A percentile compares a stretch with the other conserved stretches of the same genome.
Evolutionary conservation across 2,888 invertebrate species (phyloP).

Genomic region (Cheilosia urbana): DNA sequence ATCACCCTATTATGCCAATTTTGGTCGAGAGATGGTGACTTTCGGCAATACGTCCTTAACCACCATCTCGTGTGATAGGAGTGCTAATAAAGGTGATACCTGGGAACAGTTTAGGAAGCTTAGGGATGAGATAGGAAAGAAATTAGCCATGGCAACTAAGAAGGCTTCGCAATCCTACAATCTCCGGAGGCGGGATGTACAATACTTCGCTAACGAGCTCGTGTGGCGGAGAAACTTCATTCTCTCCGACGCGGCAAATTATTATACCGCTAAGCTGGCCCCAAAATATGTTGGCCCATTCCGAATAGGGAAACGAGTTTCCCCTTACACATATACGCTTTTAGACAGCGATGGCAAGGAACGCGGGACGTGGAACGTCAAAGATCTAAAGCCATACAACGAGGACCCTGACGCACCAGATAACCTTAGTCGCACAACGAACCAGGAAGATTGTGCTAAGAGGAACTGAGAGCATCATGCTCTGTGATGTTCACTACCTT

Average conservation of each 20-base stretch:
- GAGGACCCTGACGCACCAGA: background rate
- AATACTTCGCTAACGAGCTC: background rate
- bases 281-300: constrained; percentile 21
- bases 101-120: constrained; percentile 2
- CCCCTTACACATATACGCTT: constrained; percentile 10
- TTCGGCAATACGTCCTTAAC: background rate
- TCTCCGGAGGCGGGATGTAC: background rate
- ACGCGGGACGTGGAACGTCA: constrained; percentile 10
- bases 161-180: constrained; percentile 1
- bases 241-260: constrained; percentile 6
- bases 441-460: background rate
- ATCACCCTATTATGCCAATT: constrained; percentile 13
- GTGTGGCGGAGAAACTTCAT: constrained; percentile 22
- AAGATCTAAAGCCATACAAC: constrained; percentile 3
- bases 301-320: constrained; percentile 1
- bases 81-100: background rate
- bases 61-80: background rate
- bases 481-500: background rate
- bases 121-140: background rate
- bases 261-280: constrained; percentile 25
- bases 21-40: constrained; percentile 21
- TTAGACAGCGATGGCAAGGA: background rate
- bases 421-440: background rate
- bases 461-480: background rate
- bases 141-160: background rate